Evolutionary conservation across 2,888 invertebrate species (phyloP).

Genomic region (Rambutsinella grinnellia): DNA sequence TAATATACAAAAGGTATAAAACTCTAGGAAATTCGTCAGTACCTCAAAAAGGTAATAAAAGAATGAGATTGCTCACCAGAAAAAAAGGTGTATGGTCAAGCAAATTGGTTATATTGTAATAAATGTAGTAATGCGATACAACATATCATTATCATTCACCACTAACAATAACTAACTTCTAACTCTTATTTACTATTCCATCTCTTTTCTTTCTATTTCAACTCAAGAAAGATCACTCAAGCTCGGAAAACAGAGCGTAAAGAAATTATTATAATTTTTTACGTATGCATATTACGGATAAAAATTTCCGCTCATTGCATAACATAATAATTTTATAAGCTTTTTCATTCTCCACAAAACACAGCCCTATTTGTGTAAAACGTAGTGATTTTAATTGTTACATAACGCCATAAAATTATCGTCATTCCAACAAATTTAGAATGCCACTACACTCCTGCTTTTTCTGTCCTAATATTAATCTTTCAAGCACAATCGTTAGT

Average conservation of each 20-base stretch:
- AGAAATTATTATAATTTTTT: not conserved
- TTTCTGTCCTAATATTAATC: too few species aligned
- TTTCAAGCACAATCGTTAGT: too few species aligned
- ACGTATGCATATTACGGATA: constrained; percentile 19
- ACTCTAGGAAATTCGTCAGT: not conserved
- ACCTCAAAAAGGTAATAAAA: too few species aligned
- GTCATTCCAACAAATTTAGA: too few species aligned
- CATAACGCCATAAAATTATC: too few species aligned
- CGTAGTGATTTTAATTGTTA: not conserved
- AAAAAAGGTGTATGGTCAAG: constrained; percentile 33
- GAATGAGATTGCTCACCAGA: not conserved
- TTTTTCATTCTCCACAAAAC: too few species aligned
- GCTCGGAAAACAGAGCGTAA: constrained; percentile 20
- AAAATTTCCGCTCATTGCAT: constrained; percentile 50
- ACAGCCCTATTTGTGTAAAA: too few species aligned
- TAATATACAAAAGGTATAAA: constrained; percentile 13
- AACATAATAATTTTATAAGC: too few species aligned
- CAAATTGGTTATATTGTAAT: constrained; percentile 29
- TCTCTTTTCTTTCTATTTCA: not conserved
- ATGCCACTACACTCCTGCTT: too few species aligned
- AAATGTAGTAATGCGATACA: not conserved
- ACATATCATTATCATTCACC: not conserved
- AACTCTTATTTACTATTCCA: not conserved
- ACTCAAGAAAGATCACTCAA: constrained; percentile 48
- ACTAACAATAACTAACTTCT: not conserved